phyloP scores from a whole-genome alignment of 2,888 invertebrate species.

The Tryphoninae sp. region DNA sequence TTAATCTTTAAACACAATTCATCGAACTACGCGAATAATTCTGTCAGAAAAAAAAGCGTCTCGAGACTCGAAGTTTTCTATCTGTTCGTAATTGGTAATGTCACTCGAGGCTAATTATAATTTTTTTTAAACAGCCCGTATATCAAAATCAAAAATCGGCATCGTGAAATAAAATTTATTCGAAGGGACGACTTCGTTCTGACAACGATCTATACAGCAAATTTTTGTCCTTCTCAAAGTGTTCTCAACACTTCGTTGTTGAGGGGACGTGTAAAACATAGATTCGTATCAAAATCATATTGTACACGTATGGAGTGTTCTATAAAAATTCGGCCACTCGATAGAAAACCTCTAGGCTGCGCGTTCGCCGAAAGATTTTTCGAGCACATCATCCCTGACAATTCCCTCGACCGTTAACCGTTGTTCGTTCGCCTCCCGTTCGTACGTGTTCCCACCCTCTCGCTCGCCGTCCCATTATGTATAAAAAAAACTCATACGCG shows the following conservation, averaged over 20 bases:
- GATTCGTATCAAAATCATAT: conserved; percentile 33
- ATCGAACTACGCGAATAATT: too few species aligned
- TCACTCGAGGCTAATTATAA: too few species aligned
- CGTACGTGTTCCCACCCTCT: background rate
- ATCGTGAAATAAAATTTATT: conserved; percentile 6
- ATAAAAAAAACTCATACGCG: background rate
- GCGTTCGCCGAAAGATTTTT: conserved; percentile 34
- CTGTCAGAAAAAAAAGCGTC: too few species aligned
- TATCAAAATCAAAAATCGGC: background rate
- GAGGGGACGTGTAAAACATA: conserved; percentile 13
- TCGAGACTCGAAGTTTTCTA: too few species aligned
- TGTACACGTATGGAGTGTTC: conserved; percentile 2
- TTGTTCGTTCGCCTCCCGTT: conserved; percentile 24
- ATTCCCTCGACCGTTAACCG: conserved; percentile 73
- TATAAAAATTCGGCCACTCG: conserved; percentile 25
- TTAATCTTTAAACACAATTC: too few species aligned
- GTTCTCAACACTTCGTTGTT: background rate
- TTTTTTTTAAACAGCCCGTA: too few species aligned
- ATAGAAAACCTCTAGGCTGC: conserved; percentile 26
- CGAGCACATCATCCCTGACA: conserved; percentile 59
- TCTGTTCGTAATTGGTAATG: too few species aligned
- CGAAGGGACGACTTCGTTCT: conserved; percentile 8
- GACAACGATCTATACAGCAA: conserved; percentile 21
- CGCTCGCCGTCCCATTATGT: conserved; percentile 2
- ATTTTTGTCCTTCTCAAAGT: background rate